Evolutionary conservation across 2,888 invertebrate genomes (phyloP), one percentile per base, ranked within the genome.

Genomic region (Acanthopleura granulata): DNA sequence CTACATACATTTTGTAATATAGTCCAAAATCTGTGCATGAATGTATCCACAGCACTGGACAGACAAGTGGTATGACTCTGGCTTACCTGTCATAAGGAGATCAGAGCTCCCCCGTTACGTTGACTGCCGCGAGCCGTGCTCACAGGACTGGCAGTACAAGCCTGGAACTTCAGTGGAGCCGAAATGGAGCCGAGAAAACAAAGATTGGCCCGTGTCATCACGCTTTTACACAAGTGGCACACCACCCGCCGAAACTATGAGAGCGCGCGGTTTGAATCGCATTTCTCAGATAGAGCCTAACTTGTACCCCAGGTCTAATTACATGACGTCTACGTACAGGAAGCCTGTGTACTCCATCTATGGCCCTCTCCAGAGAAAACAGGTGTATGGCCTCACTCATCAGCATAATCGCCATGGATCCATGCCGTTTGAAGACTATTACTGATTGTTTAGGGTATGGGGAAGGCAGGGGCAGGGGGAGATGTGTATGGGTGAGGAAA

Each of bases 391-490:
- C 1, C 80, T 90, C 14, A 88, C 87, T 29, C 85, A 87, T 61
- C 89, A 89, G 75, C 86, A 87, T 74, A 90, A 89, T 75, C 76
- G 86, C 27, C 90, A 89, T 77, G 90, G 90, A 22, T 84, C 85
- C 78, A 89, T 89, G 89, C 84, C 87, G 12, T 87, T 87, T 79
- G 86, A 87, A 75, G 90, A 90, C 81, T 88, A 87, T 76, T 90
- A 90, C 80, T 89, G 82, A 77, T 40, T 40, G 40, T 40, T 3
- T 40, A 40, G 40, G 9, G 40, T 40, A 9, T 6, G 40, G 3
- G 40, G 40, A n/a, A n/a, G 40, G 40, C 9, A 9, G 40, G 40
- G 9, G 9, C 40, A 6, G 40, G 9, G 40, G 4, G 40, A 9
- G 40, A 6, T 40, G 40, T 9, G 40, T n/a, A n/a, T 3, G 40